A percentile compares a stretch with the other conserved stretches of the same genome.
phyloP scores from a whole-genome alignment of 2,113 vertebrate species.

The Neopipo cinnamomea region DNA sequence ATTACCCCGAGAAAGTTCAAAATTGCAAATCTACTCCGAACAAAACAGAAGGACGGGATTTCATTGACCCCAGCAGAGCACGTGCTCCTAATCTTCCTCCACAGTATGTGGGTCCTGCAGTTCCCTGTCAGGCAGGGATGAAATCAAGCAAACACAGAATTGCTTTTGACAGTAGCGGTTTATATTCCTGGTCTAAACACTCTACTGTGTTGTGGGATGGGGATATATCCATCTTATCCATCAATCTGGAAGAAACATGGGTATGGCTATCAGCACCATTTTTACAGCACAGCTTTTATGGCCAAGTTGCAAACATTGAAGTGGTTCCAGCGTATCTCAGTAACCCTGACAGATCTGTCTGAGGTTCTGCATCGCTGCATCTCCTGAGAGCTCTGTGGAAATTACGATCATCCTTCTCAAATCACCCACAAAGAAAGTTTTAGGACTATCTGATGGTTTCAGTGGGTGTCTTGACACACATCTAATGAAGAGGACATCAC shows the following conservation, averaged over 20 bases:
- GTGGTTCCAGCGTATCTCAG: not conserved
- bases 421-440: not conserved
- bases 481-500: not conserved
- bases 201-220: not conserved
- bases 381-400: not conserved
- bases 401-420: not conserved
- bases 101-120: not conserved
- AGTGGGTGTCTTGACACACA: not conserved
- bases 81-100: not conserved
- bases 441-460: too few relatives aligned
- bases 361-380: not conserved
- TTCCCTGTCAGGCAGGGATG: not conserved
- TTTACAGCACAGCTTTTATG: not conserved
- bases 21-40: not conserved
- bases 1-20: not conserved
- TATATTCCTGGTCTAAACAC: not conserved
- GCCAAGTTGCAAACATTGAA: not conserved
- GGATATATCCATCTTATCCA: not conserved
- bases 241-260: not conserved
- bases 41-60: not conserved
- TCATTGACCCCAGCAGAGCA: not conserved
- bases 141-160: not conserved
- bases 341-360: not conserved
- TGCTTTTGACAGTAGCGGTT: not conserved
- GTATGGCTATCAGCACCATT: not conserved